Conservation (phyloP, 2,797 vertebrate species). For the Sphenopsis melanotis region DNA sequence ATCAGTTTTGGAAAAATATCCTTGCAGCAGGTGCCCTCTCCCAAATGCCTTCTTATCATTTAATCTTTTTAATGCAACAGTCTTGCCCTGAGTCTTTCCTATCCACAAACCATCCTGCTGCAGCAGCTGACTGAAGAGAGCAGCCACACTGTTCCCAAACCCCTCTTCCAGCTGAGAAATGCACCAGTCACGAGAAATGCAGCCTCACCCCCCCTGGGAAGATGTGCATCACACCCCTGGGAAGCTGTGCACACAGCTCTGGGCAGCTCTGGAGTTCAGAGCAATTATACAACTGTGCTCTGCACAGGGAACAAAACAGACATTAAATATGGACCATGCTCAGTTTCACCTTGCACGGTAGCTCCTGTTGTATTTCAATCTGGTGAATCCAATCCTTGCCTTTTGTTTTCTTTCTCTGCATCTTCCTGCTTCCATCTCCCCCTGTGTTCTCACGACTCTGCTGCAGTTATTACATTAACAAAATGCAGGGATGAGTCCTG, state of each 20-base stretch:
- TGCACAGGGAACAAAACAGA: neutral
- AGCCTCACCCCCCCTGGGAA: neutral
- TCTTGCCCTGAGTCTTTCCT: neutral
- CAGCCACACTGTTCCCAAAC: neutral
- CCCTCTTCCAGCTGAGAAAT: slow-evolving; percentile 12
- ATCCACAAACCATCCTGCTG: slow-evolving; percentile 30
- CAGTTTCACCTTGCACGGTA: neutral
- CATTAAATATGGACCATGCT: neutral
- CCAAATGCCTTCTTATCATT: neutral
- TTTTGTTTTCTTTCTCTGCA: neutral
- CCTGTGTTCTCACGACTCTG: neutral
- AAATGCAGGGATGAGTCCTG: neutral
- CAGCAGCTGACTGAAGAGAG: slow-evolving; percentile 41
- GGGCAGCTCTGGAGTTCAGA: neutral
- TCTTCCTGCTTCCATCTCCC: neutral
- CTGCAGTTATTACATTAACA: neutral
- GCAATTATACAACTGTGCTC: neutral
- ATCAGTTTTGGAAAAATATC: neutral
- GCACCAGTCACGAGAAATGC: neutral
- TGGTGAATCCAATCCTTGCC: neutral
- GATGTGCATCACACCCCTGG: neutral
- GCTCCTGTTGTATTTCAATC: neutral
- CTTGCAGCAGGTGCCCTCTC: neutral
- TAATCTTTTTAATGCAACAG: neutral
- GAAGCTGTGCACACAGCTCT: neutral